phyloP scores from a whole-genome alignment of 2,113 vertebrate genomes.

The Alligator sinensis region DNA sequence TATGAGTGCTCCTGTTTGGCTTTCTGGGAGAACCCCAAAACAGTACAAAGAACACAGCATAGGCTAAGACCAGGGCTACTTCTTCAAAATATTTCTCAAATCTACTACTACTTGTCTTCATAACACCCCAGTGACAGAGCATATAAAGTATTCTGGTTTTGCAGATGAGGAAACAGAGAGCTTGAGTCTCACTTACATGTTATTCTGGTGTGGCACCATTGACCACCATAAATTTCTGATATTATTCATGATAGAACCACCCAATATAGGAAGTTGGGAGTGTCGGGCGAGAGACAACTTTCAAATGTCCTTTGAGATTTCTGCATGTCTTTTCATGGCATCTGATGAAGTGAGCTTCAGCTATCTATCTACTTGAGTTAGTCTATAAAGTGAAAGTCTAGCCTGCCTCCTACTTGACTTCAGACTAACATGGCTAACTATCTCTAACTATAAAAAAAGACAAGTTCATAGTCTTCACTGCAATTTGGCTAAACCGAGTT shows the following conservation, averaged over 20 bases:
- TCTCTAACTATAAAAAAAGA: rapidly evolving
- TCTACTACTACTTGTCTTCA: background rate
- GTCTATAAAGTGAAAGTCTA: too few species aligned
- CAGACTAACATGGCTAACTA: too few species aligned
- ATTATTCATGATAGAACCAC: background rate
- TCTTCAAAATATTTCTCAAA: background rate
- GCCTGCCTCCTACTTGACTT: too few species aligned
- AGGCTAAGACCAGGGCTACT: background rate
- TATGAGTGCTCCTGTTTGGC: too few species aligned
- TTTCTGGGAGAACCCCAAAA: too few species aligned
- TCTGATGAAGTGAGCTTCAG: too few species aligned
- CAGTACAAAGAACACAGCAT: background rate
- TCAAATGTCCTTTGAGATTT: background rate
- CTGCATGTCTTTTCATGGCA: too few species aligned
- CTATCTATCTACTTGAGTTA: too few species aligned
- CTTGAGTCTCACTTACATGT: background rate
- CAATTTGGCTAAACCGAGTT: background rate
- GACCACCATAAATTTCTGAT: background rate
- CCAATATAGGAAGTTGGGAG: background rate
- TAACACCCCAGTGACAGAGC: background rate
- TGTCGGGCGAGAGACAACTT: background rate
- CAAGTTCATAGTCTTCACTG: background rate
- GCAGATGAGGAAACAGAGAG: background rate
- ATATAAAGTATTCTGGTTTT: background rate
- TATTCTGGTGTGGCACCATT: background rate